Percentiles rank a stretch among this genome's conserved stretches.
Conservation (phyloP, 2,797 vertebrate genomes). For the Lutjanus campechanus region DNA sequence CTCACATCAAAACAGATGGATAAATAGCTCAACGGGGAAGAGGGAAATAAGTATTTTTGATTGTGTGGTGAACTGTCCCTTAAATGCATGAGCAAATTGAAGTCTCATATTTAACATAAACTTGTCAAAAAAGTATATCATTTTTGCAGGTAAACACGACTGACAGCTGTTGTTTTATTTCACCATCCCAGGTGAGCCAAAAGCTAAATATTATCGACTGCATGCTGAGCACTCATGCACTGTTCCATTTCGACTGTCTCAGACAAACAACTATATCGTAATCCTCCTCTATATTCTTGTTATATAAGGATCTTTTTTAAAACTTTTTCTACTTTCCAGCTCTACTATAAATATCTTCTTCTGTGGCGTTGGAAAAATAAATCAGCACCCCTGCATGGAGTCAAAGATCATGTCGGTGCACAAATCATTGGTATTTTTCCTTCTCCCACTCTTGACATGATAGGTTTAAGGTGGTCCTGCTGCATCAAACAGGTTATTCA, state of each 20-base stretch:
- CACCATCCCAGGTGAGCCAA: neutral
- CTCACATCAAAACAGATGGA: too few relatives aligned
- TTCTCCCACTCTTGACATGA: constrained; percentile 8
- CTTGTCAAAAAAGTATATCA: constrained; percentile 11
- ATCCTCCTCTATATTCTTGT: neutral
- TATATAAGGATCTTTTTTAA: constrained; percentile 3
- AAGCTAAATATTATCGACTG: neutral
- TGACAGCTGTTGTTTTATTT: constrained; percentile 13
- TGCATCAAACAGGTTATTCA: constrained; percentile 25
- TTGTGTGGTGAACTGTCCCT: too few relatives aligned
- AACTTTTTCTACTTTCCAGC: neutral
- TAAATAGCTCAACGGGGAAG: too few relatives aligned
- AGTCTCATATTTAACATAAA: constrained; percentile 1
- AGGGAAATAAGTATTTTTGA: too few relatives aligned
- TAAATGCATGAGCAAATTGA: neutral
- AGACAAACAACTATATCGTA: constrained; percentile 5
- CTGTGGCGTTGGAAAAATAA: neutral
- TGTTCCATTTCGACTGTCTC: neutral
- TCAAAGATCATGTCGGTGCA: neutral
- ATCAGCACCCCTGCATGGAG: neutral
- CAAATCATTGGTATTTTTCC: constrained; percentile 9
- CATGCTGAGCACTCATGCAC: neutral
- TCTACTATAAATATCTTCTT: constrained; percentile 14
- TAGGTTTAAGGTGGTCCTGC: constrained; percentile 1
- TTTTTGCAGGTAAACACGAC: neutral